Base-by-base conservation (phyloP, 2,888 invertebrate genomes). In the Hipparchia semele region DNA sequence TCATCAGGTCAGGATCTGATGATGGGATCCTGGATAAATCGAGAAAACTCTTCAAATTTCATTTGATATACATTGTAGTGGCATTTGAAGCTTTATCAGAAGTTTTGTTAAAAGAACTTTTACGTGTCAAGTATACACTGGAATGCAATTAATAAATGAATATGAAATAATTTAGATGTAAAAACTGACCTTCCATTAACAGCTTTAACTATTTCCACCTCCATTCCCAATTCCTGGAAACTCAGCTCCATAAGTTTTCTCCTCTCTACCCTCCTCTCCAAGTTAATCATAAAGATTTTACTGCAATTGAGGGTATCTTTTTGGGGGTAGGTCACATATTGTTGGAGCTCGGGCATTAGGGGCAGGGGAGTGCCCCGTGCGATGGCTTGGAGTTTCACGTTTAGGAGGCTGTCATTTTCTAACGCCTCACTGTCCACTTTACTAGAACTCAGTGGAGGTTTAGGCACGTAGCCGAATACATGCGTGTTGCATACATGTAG, bases 211-310 rank as follows among this genome's bases (percentile, higher is more conserved):
- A 95, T 85, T 70, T 96, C 96, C 0, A 95, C 97, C n/a, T 96
- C 94, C 80, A 99, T 92, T 0, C 98, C 98, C 0, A 99, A 90
- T 80, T 97, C 97, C 62, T 96, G 94, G 79, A 99, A 97, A 74
- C 96, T 96, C 56, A 93, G 84, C 71, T 95, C 87, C 99, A 99
- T 99, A 79, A 98, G 94, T 6, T 87, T 82, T 60, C 97, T 92
- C 73, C 99, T 94, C 82, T 99, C 98, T 0, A 95, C 95, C 71
- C 99, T 94, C 72, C 99, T 93, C 77, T 96, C 93, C 75, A 99
- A 92, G 90, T 99, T 99, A 13, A 99, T 99, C 96, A 99, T 96
- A 84, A 96, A 99, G 68, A 99, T 96, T 84, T 96, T 95, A 85
- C 97, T 96, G 77, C 98, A 95, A 0, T 96, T 96, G 60, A 97